Evolutionary conservation across 1,140 invertebrate species (phyloP).

Genomic region (Cydia pomonella): DNA sequence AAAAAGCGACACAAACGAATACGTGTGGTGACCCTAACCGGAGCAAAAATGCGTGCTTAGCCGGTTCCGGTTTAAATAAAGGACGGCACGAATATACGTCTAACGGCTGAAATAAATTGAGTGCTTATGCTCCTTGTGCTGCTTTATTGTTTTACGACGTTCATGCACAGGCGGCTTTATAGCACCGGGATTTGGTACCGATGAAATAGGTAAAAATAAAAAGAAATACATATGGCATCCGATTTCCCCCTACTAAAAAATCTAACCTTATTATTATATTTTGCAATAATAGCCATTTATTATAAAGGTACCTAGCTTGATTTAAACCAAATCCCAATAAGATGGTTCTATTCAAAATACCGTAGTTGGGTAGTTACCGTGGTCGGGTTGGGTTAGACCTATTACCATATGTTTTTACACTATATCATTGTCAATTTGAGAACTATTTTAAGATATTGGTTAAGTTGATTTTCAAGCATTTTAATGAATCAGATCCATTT

Average conservation of each 20-base stretch:
- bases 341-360: too few species aligned
- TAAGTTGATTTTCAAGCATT: too few species aligned
- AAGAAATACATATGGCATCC: not conserved
- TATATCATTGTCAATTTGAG: too few species aligned
- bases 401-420: too few species aligned
- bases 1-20: not conserved
- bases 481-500: too few species aligned
- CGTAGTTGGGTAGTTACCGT: too few species aligned
- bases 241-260: not conserved
- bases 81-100: conserved; percentile 1
- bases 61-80: conserved; percentile 23
- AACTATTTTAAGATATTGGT: too few species aligned
- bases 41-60: conserved; percentile 22
- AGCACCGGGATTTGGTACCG: not conserved
- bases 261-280: too few species aligned
- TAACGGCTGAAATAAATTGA: conserved; percentile 27
- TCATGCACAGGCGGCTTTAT: conserved; percentile 6
- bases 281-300: too few species aligned
- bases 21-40: conserved; percentile 15
- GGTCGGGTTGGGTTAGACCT: too few species aligned
- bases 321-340: too few species aligned
- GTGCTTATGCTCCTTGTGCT: conserved; percentile 24
- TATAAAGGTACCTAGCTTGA: too few species aligned
- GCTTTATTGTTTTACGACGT: conserved; percentile 8
- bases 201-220: not conserved